Evolutionary conservation across 2,797 vertebrate species (phyloP).

Genomic region (Bovichtus diacanthus): DNA sequence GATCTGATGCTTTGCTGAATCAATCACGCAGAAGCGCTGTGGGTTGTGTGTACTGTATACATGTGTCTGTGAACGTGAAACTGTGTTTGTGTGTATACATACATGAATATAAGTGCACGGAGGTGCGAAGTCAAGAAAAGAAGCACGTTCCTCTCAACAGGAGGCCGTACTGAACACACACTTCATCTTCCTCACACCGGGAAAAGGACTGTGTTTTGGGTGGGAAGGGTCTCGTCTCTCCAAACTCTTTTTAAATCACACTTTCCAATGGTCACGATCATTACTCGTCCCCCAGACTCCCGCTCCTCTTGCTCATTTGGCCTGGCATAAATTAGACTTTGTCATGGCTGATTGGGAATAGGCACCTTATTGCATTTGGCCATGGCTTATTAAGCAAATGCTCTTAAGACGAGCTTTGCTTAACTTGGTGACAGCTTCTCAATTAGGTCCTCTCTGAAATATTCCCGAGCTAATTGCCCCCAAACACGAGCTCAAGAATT

Average conservation of each 20-base stretch:
- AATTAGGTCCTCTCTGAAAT: conserved; percentile 84
- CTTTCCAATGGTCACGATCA: conserved; percentile 60
- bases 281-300: conserved; percentile 62
- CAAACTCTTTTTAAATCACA: conserved; percentile 43
- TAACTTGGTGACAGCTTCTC: conserved; percentile 86
- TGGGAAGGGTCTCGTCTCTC: conserved; percentile 32
- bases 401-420: conserved; percentile 86
- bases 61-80: conserved; percentile 59
- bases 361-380: conserved; percentile 87
- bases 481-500: conserved; percentile 65
- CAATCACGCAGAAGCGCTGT: conserved; percentile 77
- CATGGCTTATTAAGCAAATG: conserved; percentile 87
- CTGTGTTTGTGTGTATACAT: conserved; percentile 54
- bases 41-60: conserved; percentile 66
- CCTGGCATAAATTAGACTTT: conserved; percentile 83
- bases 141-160: conserved; percentile 48
- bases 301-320: conserved; percentile 69
- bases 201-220: conserved; percentile 29
- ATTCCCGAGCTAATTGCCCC: conserved; percentile 79
- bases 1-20: conserved; percentile 82
- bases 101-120: conserved; percentile 46
- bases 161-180: conserved; percentile 26
- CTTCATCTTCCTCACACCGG: conserved; percentile 55
- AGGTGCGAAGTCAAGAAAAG: conserved; percentile 30
- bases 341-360: conserved; percentile 87